These are phyloP conservation scores for Melanotaenia boesemani DNA, from an alignment of 2,797 vertebrate species.

Conservation along the genomic window DNA sequence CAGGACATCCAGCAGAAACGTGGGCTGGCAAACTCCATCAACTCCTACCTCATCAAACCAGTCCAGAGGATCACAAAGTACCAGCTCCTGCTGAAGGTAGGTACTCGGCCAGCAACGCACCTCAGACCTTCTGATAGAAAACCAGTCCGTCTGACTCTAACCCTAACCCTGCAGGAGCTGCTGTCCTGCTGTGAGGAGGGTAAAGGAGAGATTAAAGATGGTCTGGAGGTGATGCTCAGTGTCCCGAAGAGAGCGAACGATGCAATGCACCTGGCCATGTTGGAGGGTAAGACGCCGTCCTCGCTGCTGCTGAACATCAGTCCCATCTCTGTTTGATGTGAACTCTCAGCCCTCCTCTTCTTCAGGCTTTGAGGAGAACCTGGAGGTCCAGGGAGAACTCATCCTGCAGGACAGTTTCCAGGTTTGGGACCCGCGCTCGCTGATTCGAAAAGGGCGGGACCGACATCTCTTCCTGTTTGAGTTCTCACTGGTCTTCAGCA, in stretches of 20 bases:
- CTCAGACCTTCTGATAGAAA: too few relatives aligned
- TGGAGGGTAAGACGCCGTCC: background rate
- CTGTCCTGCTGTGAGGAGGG: too few relatives aligned
- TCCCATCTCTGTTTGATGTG: background rate
- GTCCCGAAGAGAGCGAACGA: too few relatives aligned
- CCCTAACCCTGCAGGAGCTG: too few relatives aligned
- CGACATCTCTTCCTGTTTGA: slow-evolving; percentile 98
- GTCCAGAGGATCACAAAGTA: too few relatives aligned
- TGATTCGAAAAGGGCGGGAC: slow-evolving; percentile 97
- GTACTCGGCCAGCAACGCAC: too few relatives aligned
- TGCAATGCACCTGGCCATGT: too few relatives aligned
- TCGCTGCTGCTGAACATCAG: background rate
- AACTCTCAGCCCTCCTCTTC: background rate
- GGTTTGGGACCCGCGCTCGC: slow-evolving; percentile 98
- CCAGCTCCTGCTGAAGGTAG: too few relatives aligned
- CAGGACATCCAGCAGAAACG: slow-evolving; percentile 98
- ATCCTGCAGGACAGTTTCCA: slow-evolving; percentile 98
- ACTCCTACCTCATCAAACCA: slow-evolving; percentile 90
- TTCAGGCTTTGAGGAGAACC: slow-evolving; percentile 95
- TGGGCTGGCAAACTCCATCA: slow-evolving; percentile 96
- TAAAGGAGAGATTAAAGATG: too few relatives aligned
- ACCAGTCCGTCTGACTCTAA: too few relatives aligned
- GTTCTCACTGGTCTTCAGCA: slow-evolving; percentile 97
- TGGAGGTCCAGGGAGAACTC: slow-evolving; percentile 96
- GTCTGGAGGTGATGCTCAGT: too few relatives aligned